Evolutionary conservation across 92 coral and sea anemone species (phyloP).

Genomic region (Muricea muricata): DNA sequence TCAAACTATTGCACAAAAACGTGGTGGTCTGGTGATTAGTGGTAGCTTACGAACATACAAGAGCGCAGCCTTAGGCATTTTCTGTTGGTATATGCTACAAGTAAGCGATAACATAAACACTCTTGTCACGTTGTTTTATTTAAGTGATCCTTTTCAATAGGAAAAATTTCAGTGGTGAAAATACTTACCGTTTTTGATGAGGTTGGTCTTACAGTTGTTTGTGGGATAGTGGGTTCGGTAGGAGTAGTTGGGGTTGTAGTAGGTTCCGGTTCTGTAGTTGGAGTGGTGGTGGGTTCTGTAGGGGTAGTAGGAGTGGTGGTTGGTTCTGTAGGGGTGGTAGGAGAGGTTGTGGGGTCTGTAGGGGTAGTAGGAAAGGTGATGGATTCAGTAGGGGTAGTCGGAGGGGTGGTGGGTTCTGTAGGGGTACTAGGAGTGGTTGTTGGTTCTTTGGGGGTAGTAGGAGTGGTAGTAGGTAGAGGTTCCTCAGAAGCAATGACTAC

Average conservation of each 20-base stretch:
- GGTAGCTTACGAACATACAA: too few species aligned
- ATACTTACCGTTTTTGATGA: conserved; percentile 13
- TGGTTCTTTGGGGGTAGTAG: neutral
- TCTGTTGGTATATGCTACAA: too few species aligned
- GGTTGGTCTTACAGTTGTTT: neutral
- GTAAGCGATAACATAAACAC: conserved; percentile 67
- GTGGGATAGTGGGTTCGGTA: too few species aligned
- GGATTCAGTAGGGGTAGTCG: conserved; percentile 11
- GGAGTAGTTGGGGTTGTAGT: conserved; percentile 26
- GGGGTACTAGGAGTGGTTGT: neutral
- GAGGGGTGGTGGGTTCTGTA: neutral
- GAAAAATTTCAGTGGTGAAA: conserved; percentile 45
- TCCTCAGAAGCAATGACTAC: neutral
- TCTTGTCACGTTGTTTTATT: too few species aligned
- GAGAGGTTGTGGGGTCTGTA: conserved; percentile 29
- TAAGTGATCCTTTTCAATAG: too few species aligned
- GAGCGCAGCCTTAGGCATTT: too few species aligned
- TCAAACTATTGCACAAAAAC: too few species aligned
- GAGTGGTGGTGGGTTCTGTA: neutral
- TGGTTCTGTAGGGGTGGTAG: neutral
- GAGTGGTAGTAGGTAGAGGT: neutral
- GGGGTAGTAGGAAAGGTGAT: neutral
- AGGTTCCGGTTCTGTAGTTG: conserved; percentile 22
- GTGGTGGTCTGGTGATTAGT: too few species aligned
- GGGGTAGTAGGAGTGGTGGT: neutral